These are phyloP conservation scores for Tenrec ecaudatus DNA, from an alignment of 2,113 vertebrate genomes.

Conservation along the genomic window DNA sequence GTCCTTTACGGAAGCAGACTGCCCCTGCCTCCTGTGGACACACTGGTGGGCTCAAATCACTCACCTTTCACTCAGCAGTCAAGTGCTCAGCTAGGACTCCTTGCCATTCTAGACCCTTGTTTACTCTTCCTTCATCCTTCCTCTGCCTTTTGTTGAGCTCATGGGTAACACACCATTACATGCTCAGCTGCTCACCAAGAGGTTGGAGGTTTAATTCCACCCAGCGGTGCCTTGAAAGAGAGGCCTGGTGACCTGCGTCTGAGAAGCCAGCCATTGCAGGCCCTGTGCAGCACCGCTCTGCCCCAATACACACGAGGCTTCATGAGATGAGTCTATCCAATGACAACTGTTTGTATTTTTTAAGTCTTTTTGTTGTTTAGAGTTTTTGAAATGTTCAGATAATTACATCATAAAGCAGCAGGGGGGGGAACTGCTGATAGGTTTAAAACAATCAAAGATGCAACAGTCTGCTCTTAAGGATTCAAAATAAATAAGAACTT, in stretches of 20 bases:
- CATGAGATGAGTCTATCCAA: neutral
- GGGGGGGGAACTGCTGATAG: neutral
- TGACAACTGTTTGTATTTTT: neutral
- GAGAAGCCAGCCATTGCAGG: neutral
- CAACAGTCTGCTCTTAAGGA: neutral
- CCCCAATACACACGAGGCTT: neutral
- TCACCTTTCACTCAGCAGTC: neutral
- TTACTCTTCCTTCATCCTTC: neutral
- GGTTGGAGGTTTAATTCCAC: neutral
- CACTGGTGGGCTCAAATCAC: neutral
- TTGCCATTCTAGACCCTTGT: no score
- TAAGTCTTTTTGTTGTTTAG: neutral
- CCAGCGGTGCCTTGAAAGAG: neutral
- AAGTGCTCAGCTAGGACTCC: neutral
- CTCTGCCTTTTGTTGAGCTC: neutral
- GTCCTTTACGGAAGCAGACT: neutral
- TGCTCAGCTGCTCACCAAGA: neutral
- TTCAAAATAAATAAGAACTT: slow-evolving; percentile 5
- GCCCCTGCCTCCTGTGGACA: neutral
- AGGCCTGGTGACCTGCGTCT: neutral
- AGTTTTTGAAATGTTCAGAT: neutral
- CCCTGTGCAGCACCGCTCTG: neutral
- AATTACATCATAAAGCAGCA: neutral
- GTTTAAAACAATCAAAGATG: slow-evolving; percentile 24
- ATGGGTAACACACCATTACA: neutral